These are phyloP conservation scores for Macrotus californicus DNA, from an alignment of 2,113 vertebrate genomes.

Conservation along the genomic window DNA sequence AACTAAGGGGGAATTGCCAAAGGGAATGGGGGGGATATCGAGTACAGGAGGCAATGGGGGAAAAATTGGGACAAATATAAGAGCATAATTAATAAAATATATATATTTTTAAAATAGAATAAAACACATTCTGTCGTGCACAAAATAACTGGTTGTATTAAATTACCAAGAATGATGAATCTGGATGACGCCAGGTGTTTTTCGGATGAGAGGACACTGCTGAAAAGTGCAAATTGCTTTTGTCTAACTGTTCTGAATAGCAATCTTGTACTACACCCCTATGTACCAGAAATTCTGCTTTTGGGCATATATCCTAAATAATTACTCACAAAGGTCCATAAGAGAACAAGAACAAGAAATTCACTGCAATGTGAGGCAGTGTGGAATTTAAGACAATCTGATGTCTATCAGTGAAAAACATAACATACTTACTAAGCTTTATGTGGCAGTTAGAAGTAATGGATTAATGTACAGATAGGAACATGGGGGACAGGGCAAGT, in stretches of 20 bases:
- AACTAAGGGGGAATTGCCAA: too few species aligned
- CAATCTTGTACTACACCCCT: neutral
- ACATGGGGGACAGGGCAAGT: neutral
- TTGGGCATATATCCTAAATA: neutral
- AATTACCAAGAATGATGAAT: neutral
- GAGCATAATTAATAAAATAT: too few species aligned
- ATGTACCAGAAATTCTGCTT: neutral
- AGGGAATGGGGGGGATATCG: too few species aligned
- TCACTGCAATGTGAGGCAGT: neutral
- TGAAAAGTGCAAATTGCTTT: neutral
- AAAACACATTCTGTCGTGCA: neutral
- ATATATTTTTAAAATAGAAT: neutral
- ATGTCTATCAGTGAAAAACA: neutral
- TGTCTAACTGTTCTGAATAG: neutral
- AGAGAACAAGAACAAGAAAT: neutral
- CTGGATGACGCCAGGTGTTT: neutral
- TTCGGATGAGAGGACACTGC: neutral
- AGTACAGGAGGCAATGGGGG: too few species aligned
- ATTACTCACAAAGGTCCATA: neutral
- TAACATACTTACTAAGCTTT: neutral
- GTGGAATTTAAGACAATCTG: neutral
- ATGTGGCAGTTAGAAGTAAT: neutral
- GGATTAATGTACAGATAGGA: neutral
- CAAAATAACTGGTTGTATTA: neutral
- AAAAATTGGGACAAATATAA: too few species aligned